A percentile compares a stretch with the other conserved stretches of the same genome.
Evolutionary conservation across 2,888 invertebrate genomes (phyloP).

Genomic region (Villa cingulata): DNA sequence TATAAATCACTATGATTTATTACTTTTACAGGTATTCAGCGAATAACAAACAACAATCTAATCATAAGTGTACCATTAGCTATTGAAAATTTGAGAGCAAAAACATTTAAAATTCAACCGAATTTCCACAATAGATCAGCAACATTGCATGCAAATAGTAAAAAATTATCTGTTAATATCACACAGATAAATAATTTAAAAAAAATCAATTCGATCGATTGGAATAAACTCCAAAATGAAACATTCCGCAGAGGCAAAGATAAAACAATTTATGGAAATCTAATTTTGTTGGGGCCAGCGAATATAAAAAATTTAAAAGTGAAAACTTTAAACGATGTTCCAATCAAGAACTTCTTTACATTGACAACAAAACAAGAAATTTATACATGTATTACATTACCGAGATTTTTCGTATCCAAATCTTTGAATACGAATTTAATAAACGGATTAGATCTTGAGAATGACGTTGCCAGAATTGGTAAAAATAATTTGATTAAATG

Average conservation of each 20-base stretch:
- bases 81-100: no score
- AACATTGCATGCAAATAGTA: neutral
- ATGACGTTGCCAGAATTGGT: slow-evolving; percentile 26
- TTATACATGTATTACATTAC: slow-evolving; percentile 23
- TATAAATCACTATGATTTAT: no score
- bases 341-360: neutral
- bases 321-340: neutral
- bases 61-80: no score
- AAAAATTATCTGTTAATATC: no score
- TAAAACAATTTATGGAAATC: neutral
- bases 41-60: no score
- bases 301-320: neutral
- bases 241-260: neutral
- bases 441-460: slow-evolving; percentile 25
- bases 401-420: slow-evolving; percentile 19
- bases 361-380: slow-evolving; percentile 18
- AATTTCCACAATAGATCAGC: neutral
- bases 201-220: neutral
- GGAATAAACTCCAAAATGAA: neutral
- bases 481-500: slow-evolving; percentile 21
- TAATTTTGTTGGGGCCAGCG: neutral
- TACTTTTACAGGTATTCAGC: no score
- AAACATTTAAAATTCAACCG: no score
- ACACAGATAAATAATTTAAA: neutral
- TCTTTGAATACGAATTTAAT: slow-evolving; percentile 20